Conservation (phyloP, 2,113 vertebrate species). For the Pao palembangensis region DNA sequence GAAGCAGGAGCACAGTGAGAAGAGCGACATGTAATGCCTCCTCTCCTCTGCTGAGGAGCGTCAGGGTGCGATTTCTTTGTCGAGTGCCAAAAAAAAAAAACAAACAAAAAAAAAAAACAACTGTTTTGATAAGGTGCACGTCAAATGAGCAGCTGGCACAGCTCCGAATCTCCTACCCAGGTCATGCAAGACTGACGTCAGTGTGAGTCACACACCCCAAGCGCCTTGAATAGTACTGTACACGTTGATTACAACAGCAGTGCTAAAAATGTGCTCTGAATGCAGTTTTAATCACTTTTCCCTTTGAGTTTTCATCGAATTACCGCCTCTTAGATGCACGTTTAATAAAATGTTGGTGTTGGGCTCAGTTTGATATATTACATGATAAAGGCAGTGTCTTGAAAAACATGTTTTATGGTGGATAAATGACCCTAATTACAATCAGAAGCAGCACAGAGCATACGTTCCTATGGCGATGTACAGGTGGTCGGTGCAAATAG, state of each 20-base stretch:
- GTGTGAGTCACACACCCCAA: conserved; percentile 12
- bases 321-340: background rate
- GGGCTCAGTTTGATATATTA: background rate
- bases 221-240: background rate
- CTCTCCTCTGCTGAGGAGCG: background rate
- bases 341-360: background rate
- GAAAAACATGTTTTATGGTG: background rate
- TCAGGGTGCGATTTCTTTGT: background rate
- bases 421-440: background rate
- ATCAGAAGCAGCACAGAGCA: background rate
- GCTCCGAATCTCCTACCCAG: background rate
- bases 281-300: background rate
- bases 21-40: background rate
- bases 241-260: background rate
- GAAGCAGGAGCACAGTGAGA: conserved; percentile 10
- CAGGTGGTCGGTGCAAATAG: too few species aligned
- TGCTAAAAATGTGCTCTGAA: background rate
- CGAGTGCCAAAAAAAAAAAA: conserved; percentile 1
- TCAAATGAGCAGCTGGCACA: background rate
- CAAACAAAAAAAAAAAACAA: background rate
- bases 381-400: background rate
- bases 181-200: background rate
- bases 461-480: background rate
- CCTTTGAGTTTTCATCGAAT: background rate
- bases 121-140: background rate